A percentile compares a stretch with the other conserved stretches of the same genome.
Conservation (phyloP, 2,113 vertebrate genomes). For the Leucoraja erinaceus region DNA sequence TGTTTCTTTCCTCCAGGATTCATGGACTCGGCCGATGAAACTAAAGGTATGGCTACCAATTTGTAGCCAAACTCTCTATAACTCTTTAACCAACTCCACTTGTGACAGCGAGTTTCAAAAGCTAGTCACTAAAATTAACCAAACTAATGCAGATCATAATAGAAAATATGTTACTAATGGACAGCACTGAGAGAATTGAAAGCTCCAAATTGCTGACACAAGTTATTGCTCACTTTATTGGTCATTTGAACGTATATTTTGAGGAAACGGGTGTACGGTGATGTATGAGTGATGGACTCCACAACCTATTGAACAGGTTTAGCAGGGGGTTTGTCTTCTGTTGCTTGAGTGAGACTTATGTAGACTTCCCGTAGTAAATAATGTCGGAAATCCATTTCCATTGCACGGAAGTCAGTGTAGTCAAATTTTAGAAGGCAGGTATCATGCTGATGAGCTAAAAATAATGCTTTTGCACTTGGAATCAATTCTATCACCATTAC, state of each 20-base stretch:
- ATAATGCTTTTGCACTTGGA: too few species aligned
- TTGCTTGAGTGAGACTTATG: too few species aligned
- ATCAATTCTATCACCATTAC: not conserved
- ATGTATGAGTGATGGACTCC: not conserved
- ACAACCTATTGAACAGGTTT: not conserved
- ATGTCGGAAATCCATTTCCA: too few species aligned
- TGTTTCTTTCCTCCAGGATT: constrained; percentile 95
- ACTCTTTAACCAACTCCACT: constrained; percentile 55
- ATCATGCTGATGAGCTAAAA: too few species aligned
- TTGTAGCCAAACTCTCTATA: constrained; percentile 61
- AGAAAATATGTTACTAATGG: not conserved
- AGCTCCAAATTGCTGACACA: not conserved
- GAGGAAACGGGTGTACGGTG: not conserved
- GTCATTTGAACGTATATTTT: not conserved
- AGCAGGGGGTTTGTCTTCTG: too few species aligned
- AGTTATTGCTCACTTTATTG: not conserved
- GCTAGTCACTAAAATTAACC: constrained; percentile 42
- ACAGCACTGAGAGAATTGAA: not conserved
- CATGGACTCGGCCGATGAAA: constrained; percentile 96
- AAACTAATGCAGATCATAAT: constrained; percentile 1
- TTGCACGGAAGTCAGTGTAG: too few species aligned
- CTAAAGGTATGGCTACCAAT: constrained; percentile 88
- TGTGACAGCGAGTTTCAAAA: constrained; percentile 52
- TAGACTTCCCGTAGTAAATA: too few species aligned
- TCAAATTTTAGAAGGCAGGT: too few species aligned